Conservation (phyloP, 2,113 vertebrate genomes). For the Pardalotus punctatus region DNA sequence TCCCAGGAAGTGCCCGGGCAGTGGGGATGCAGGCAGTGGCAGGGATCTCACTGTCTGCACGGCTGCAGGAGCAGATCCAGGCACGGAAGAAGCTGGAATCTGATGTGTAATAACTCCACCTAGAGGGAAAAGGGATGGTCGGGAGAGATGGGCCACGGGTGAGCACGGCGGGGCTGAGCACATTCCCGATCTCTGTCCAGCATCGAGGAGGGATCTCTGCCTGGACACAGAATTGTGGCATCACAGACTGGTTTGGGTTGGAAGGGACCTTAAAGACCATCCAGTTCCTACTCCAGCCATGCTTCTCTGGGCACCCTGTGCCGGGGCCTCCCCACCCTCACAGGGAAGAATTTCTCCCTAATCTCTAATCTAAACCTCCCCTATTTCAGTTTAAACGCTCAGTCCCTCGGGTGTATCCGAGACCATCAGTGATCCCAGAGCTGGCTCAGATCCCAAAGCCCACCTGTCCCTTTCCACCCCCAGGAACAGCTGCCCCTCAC, state of each 20-base stretch:
- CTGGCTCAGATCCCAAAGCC: not conserved
- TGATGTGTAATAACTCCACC: not conserved
- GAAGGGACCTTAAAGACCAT: not conserved
- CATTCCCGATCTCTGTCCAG: accelerated
- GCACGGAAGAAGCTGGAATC: not conserved
- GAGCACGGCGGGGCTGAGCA: not conserved
- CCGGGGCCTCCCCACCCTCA: not conserved
- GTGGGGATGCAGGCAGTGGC: not conserved
- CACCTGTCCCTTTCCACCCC: not conserved
- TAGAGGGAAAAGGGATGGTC: not conserved
- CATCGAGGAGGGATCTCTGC: accelerated
- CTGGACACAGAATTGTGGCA: not conserved
- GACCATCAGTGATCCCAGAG: not conserved
- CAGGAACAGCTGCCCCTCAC: not conserved
- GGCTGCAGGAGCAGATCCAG: not conserved
- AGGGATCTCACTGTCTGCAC: accelerated
- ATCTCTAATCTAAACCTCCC: not conserved
- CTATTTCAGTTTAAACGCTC: not conserved
- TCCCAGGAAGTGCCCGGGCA: not conserved
- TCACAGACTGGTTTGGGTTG: not conserved
- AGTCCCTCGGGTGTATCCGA: not conserved
- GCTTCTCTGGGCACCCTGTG: not conserved
- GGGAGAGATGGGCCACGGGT: not conserved
- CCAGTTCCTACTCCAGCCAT: accelerated
- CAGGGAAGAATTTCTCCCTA: not conserved